Evolutionary conservation across 1,140 invertebrate species (phyloP).

Genomic region (Latrodectus geometricus): DNA sequence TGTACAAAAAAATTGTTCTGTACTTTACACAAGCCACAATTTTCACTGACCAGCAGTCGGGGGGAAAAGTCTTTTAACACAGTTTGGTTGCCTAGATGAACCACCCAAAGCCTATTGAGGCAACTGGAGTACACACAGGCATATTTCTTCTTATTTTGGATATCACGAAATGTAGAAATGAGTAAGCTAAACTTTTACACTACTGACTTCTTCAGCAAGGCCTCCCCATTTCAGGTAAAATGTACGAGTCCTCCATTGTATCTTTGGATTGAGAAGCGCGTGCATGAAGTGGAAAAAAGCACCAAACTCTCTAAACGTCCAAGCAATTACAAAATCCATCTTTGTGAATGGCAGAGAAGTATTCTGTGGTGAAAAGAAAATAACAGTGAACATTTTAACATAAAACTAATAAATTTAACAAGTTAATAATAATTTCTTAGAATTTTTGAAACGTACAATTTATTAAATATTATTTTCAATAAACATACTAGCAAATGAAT

Average conservation of each 20-base stretch:
- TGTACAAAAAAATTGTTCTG: constrained; percentile 57
- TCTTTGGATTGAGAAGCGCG: constrained; percentile 84
- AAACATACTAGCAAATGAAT: no score
- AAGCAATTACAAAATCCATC: constrained; percentile 94
- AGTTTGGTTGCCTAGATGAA: constrained; percentile 28
- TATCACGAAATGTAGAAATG: not conserved
- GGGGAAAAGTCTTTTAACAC: constrained; percentile 12
- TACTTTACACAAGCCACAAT: constrained; percentile 37
- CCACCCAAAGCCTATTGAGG: not conserved
- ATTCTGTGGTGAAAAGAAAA: constrained; percentile 77
- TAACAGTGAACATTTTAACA: constrained; percentile 1
- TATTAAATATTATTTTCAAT: no score
- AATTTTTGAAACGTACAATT: no score
- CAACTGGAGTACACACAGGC: not conserved
- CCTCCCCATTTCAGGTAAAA: constrained; percentile 95
- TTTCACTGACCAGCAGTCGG: constrained; percentile 49
- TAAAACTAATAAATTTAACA: no score
- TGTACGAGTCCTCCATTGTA: constrained; percentile 90
- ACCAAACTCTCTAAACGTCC: constrained; percentile 91
- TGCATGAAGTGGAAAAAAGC: constrained; percentile 89
- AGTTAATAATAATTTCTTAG: no score
- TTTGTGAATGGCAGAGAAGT: constrained; percentile 94
- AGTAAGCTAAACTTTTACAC: not conserved
- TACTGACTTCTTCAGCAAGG: constrained; percentile 64
- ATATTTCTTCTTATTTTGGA: not conserved